Conservation (phyloP, 2,797 vertebrate species). For the Sebastes itinus region DNA sequence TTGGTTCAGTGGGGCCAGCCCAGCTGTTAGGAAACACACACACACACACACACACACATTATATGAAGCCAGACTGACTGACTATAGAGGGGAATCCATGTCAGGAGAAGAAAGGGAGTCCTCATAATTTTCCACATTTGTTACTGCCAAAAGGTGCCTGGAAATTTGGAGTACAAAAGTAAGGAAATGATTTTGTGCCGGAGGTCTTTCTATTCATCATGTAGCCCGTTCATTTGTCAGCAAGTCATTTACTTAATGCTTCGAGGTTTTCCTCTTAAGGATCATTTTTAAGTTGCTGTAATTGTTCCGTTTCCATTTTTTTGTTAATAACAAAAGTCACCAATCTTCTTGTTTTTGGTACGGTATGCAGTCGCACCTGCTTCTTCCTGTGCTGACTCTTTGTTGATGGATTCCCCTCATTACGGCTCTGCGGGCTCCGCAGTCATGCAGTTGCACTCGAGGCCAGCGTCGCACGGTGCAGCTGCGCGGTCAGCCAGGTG, state of each 20-base stretch:
- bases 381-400: constrained; percentile 44
- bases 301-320: constrained; percentile 24
- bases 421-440: constrained; percentile 55
- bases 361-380: constrained; percentile 60
- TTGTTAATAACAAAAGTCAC: constrained; percentile 1
- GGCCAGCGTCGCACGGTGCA: constrained; percentile 46
- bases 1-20: constrained; percentile 71
- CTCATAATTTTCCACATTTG: constrained; percentile 59
- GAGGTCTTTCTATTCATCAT: constrained; percentile 70
- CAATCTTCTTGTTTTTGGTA: background rate
- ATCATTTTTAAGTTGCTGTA: constrained; percentile 28
- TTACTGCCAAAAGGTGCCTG: constrained; percentile 35
- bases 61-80: constrained; percentile 40
- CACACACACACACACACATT: constrained; percentile 39
- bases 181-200: constrained; percentile 63
- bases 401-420: constrained; percentile 76
- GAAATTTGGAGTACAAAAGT: constrained; percentile 49
- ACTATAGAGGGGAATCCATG: constrained; percentile 33
- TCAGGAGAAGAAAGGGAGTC: background rate
- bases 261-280: constrained; percentile 39
- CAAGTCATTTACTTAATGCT: constrained; percentile 34
- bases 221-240: constrained; percentile 52
- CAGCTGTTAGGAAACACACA: constrained; percentile 72
- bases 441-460: constrained; percentile 53
- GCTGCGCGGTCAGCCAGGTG: constrained; percentile 69